phyloP scores from a whole-genome alignment of 2,888 invertebrate genomes.

The Colletes collaris region DNA sequence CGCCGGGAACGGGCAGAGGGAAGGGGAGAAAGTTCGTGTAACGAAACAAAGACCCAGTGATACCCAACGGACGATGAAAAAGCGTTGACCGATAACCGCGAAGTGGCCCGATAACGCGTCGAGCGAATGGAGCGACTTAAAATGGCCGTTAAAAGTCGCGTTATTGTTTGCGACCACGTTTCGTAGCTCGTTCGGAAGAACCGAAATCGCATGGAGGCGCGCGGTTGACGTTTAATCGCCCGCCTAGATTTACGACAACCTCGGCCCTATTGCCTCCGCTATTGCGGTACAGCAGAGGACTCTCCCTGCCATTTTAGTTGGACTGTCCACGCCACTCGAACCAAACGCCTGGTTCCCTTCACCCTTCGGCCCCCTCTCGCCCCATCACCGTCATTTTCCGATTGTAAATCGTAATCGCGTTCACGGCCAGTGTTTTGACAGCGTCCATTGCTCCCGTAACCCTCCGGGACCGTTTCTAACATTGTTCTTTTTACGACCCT shows the following conservation, averaged over 20 bases:
- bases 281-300: conserved; percentile 60
- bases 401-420: conserved; percentile 31
- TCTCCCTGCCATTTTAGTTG: conserved; percentile 46
- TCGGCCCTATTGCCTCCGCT: conserved; percentile 67
- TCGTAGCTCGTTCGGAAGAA: conserved; percentile 48
- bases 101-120: conserved; percentile 71
- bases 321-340: conserved; percentile 71
- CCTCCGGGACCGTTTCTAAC: neutral
- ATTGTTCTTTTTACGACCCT: conserved; percentile 17
- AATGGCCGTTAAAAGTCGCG: conserved; percentile 77
- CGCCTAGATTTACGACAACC: conserved; percentile 79
- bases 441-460: neutral
- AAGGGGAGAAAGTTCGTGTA: neutral
- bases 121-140: conserved; percentile 74
- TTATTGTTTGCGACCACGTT: conserved; percentile 78
- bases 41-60: conserved; percentile 13
- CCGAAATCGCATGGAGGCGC: conserved; percentile 71
- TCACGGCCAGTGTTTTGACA: neutral
- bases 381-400: conserved; percentile 12
- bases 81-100: conserved; percentile 42
- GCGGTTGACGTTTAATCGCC: conserved; percentile 81
- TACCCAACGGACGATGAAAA: conserved; percentile 27
- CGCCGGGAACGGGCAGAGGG: neutral
- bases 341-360: conserved; percentile 64
- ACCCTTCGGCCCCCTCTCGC: neutral